Conservation (phyloP, 2,888 invertebrate species). For the Sinotaia quadrata region DNA sequence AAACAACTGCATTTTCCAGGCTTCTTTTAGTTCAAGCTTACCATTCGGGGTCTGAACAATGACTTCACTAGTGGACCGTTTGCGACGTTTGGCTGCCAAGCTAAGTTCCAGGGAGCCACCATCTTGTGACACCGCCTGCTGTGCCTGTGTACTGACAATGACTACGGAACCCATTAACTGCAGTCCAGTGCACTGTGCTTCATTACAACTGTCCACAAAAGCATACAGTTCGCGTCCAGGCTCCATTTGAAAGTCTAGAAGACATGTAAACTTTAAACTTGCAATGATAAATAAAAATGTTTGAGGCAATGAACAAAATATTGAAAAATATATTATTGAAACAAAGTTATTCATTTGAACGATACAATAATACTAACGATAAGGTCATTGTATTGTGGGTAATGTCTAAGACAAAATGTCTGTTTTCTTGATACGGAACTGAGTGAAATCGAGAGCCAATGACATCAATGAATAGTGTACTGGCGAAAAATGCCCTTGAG, state of each 20-base stretch:
- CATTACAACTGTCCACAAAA: constrained; percentile 45
- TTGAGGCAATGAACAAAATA: neutral
- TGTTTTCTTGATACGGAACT: too few species aligned
- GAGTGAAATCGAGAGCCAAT: too few species aligned
- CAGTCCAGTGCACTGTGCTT: constrained; percentile 43
- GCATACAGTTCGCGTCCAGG: constrained; percentile 48
- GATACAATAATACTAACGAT: too few species aligned
- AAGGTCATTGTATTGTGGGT: too few species aligned
- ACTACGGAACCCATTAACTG: constrained; percentile 42
- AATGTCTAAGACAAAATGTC: too few species aligned
- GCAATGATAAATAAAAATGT: neutral
- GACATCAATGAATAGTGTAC: too few species aligned
- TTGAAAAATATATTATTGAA: neutral
- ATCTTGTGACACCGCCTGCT: constrained; percentile 37
- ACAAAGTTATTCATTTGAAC: neutral
- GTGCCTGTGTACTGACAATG: constrained; percentile 32
- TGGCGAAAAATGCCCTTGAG: too few species aligned
- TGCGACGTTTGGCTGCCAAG: constrained; percentile 5
- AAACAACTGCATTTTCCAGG: too few species aligned
- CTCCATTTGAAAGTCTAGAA: constrained; percentile 44
- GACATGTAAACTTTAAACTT: neutral
- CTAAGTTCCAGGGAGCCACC: constrained; percentile 35
- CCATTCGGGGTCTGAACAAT: neutral
- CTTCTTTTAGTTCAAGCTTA: too few species aligned
- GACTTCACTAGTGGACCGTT: neutral